Base-by-base conservation (phyloP, 2,797 vertebrate genomes). In the Coendou prehensilis region DNA sequence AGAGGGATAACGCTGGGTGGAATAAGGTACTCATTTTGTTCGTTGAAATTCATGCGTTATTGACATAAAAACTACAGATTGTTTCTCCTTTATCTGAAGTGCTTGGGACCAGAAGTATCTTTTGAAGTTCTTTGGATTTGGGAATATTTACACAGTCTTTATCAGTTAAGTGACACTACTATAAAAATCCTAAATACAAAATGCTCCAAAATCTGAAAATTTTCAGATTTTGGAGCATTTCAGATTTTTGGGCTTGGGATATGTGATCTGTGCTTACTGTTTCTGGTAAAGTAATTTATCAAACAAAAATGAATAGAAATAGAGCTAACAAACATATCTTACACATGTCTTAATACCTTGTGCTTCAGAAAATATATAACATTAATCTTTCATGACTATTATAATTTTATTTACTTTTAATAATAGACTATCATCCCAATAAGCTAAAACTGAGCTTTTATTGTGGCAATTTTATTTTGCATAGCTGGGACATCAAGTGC, bases 251-350 rank as follows among this genome's bases (percentile, higher is more conserved):
- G n/a, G 41, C 41, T 13, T 61, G 57, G 64, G 28, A 81, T 52
- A 6, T 28, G 61, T 73, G 56, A n/a, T 41, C 45, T n/a, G 20
- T 22, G 37, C 33, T 76, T 57, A 71, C 2, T 9, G n/a, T 78
- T 97, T 96, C 17, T 90, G 45, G 87, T 87, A 6, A 80, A 89
- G 59, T 88, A 71, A 96, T 88, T 94, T 75, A 64, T 23, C 28
- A 97, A 93, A 79, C 64, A 93, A 91, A 92, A 81, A 69, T 50
- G 45, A 78, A 71, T 71, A 93, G 76, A 97, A 95, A 93, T 61
- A 78, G 4, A 88, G 57, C 61, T 80, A 63, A 26, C 15, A 91
- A 8, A 52, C 26, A 50, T 17, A 82, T 33, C n/a, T 78, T 67
- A 79, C 3, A 79, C 3, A 63, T 84, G 33, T 94, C n/a, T 85